Conservation (phyloP, 1,140 invertebrate genomes). For the Berghia stephanieae region DNA sequence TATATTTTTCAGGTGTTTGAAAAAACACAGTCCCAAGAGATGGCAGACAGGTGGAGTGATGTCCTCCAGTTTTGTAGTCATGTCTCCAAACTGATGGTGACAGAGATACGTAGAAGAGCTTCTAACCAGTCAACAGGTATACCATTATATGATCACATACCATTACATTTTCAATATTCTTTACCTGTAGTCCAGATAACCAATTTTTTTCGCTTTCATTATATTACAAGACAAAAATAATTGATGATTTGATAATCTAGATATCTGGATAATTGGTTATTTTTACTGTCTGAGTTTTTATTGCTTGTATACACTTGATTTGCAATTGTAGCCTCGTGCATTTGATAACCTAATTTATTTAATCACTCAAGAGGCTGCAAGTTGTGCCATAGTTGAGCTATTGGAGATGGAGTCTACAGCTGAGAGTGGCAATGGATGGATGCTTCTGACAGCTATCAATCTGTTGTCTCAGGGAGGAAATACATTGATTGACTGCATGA, state of each 20-base stretch:
- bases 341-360: neutral
- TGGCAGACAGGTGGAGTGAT: conserved; percentile 95
- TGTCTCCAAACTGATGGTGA: conserved; percentile 93
- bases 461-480: conserved; percentile 76
- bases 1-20: conserved; percentile 81
- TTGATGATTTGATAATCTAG: too few relatives aligned
- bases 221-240: too few relatives aligned
- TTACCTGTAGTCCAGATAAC: too few relatives aligned
- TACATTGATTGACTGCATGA: conserved; percentile 79
- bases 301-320: neutral
- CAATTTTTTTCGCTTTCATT: too few relatives aligned
- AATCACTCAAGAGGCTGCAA: conserved; percentile 79
- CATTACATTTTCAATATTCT: neutral
- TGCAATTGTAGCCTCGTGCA: neutral
- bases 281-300: neutral
- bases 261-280: neutral
- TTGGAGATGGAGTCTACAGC: conserved; percentile 82
- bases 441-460: conserved; percentile 90
- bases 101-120: conserved; percentile 90
- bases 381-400: conserved; percentile 95
- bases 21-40: conserved; percentile 86
- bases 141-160: conserved; percentile 5
- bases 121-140: conserved; percentile 89
- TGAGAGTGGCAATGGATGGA: conserved; percentile 96
- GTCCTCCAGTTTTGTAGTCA: conserved; percentile 92